Conservation (phyloP, 2,888 invertebrate species). For the Thalpophila matura region DNA sequence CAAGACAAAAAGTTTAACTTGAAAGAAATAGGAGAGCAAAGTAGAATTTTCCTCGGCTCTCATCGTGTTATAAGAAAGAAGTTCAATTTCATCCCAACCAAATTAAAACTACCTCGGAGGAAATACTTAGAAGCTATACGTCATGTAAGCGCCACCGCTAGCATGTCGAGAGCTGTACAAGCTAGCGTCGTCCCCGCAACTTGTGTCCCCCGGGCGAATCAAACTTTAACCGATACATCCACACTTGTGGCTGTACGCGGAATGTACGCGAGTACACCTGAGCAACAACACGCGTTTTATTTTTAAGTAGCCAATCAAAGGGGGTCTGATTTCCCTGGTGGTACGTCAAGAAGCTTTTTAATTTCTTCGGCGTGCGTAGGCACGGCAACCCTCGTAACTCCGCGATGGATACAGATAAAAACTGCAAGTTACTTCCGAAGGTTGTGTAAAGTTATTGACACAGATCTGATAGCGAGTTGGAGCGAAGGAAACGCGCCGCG, state of each 20-base stretch:
- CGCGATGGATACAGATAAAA: conserved; percentile 39
- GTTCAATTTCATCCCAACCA: not conserved
- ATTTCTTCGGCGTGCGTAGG: conserved; percentile 25
- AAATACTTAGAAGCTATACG: not conserved
- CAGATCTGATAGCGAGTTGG: conserved; percentile 39
- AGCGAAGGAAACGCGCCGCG: conserved; percentile 33
- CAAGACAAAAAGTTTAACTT: no score
- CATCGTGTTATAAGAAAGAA: not conserved
- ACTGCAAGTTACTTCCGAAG: conserved; percentile 40
- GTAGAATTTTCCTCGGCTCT: not conserved
- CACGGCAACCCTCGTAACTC: conserved; percentile 30
- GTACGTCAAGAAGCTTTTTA: conserved; percentile 41
- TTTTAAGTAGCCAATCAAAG: conserved; percentile 52
- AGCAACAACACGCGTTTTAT: conserved; percentile 39
- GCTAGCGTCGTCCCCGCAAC: not conserved
- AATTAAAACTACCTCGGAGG: not conserved
- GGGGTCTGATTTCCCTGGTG: conserved; percentile 50
- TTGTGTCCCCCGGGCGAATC: not conserved
- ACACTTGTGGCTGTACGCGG: not conserved
- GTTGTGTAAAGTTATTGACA: conserved; percentile 24
- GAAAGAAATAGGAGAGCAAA: not conserved
- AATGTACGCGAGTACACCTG: conserved; percentile 4
- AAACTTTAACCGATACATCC: conserved; percentile 29
- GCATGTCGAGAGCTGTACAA: not conserved
- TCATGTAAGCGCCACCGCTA: not conserved